Evolutionary conservation across 2,797 vertebrate genomes (phyloP), one percentile per base, ranked within the genome.

Genomic region (Phrynocephalus forsythii): DNA sequence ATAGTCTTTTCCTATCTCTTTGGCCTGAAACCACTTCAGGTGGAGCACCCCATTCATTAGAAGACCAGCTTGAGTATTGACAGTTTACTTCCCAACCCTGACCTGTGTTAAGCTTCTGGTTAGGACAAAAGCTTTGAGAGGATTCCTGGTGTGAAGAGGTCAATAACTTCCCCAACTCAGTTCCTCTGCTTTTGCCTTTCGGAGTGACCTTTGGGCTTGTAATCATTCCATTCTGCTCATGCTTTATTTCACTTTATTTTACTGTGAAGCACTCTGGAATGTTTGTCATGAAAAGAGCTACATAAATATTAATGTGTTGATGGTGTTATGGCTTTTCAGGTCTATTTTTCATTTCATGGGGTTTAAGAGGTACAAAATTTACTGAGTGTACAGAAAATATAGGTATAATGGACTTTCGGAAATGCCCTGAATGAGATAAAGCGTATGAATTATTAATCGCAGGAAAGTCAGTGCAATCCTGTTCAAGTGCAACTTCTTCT

Each of bases 221-320:
- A 92, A 84, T 93, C 88, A 91, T 91, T 88, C 83, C 73, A 92
- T 95, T 94, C 91, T 87, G 82, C 88, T 95, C 94, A 90, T 88
- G 91, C 89, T 93, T 96, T 95, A 92, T 93, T 95, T 96, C 67
- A 90, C 90, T 94, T 95, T 95, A 87, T 94, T 94, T 95, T 95
- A 94, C 90, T 87, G 56, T 87, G 91, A 90, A 95, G 87, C 87
- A 91, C 90, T 96, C 95, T 4, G 24, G 89, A 95, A 95, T 93
- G 75, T 95, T 96, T 96, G 91, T 95, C 95, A 96, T 96, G 92
- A 95, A 95, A 96, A 95, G 88, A 93, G 83, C 92, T 91, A 92
- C 89, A 96, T 96, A 96, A 97, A 96, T 96, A 97, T 96, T 96
- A 96, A 97, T 95, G 94, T 94, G 95, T 96, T 95, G 95, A 95